These are phyloP conservation scores for Cantharis rustica DNA, from an alignment of 2,888 invertebrate genomes.

Conservation along the genomic window DNA sequence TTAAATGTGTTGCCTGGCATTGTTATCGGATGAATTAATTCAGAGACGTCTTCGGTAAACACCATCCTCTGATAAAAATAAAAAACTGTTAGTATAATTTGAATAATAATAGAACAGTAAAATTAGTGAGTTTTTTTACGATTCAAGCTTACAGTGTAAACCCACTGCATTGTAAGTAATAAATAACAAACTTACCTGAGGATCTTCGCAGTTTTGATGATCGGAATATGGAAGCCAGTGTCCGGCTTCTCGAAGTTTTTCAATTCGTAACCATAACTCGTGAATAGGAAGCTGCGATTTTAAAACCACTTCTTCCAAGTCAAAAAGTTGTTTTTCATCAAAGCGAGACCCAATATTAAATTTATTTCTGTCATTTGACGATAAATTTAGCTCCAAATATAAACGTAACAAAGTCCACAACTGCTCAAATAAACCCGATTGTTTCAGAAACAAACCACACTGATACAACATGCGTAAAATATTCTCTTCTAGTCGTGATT, in stretches of 20 bases:
- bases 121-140: no score
- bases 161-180: no score
- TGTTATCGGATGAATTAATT: constrained; percentile 71
- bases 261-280: constrained; percentile 76
- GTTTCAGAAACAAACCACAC: constrained; percentile 66
- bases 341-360: constrained; percentile 45
- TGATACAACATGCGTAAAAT: constrained; percentile 58
- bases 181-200: constrained; percentile 41
- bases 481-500: constrained; percentile 50
- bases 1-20: constrained; percentile 63
- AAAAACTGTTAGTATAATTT: background rate
- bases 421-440: constrained; percentile 76
- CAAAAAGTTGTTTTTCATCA: constrained; percentile 59
- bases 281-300: constrained; percentile 69
- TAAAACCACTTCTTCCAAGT: constrained; percentile 66
- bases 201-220: constrained; percentile 61
- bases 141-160: no score
- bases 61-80: constrained; percentile 64
- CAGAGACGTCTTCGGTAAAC: constrained; percentile 66
- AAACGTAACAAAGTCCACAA: constrained; percentile 74
- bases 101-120: background rate
- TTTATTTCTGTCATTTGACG: constrained; percentile 45
- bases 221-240: constrained; percentile 68
- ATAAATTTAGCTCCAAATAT: constrained; percentile 70
- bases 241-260: constrained; percentile 72